Percentiles rank a stretch among this genome's conserved stretches.
These are phyloP conservation scores for Watsonalla binaria DNA, from an alignment of 2,888 invertebrate genomes.

Conservation along the genomic window DNA sequence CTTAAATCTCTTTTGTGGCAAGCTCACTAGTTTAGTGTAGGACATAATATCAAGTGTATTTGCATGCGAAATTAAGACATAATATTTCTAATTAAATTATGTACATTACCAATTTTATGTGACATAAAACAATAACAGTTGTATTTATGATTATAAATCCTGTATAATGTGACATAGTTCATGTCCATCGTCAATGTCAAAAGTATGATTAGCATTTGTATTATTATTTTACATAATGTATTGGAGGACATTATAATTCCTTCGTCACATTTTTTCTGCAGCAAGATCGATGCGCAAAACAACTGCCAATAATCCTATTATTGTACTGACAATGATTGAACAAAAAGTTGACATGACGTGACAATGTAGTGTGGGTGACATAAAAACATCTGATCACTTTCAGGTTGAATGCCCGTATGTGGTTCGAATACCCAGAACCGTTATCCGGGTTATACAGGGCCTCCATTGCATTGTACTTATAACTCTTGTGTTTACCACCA, in stretches of 20 bases:
- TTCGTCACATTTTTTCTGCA: background rate
- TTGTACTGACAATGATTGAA: constrained; percentile 29
- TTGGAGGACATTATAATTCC: background rate
- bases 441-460: constrained; percentile 25
- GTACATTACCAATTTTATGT: background rate
- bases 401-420: constrained; percentile 49
- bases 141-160: background rate
- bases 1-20: too few species aligned
- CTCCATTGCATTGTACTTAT: constrained; percentile 14
- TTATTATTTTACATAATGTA: background rate
- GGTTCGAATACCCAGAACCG: constrained; percentile 22
- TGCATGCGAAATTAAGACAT: too few species aligned
- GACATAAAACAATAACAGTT: background rate
- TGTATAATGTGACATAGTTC: background rate
- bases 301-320: constrained; percentile 9
- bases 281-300: background rate
- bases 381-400: constrained; percentile 36
- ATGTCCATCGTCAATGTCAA: background rate
- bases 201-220: background rate
- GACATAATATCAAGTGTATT: too few species aligned
- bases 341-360: constrained; percentile 42
- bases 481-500: constrained; percentile 3
- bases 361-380: constrained; percentile 23
- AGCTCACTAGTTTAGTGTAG: too few species aligned
- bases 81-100: too few species aligned